Evolutionary conservation across 1,140 invertebrate species (phyloP).

Genomic region (Drosophila bipectinata): DNA sequence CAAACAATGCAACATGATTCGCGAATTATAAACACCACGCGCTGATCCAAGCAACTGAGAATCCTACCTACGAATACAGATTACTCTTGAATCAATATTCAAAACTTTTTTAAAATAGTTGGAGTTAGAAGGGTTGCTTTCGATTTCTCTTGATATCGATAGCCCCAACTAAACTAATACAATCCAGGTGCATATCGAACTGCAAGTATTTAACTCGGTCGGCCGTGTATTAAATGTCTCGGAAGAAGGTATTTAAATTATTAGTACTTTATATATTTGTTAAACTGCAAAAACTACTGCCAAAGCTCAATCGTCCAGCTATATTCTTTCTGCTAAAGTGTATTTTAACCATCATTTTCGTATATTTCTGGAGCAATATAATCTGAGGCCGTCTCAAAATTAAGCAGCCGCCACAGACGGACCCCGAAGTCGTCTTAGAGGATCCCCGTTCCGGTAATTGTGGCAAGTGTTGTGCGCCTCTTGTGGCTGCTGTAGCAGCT

Average conservation of each 20-base stretch:
- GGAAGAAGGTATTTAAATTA: neutral
- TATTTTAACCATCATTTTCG: slow-evolving; percentile 52
- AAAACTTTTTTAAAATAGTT: no score
- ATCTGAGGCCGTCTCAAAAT: slow-evolving; percentile 72
- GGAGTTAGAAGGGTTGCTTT: no score
- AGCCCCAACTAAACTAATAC: no score
- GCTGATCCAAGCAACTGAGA: slow-evolving; percentile 9
- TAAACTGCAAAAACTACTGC: neutral
- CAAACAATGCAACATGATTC: slow-evolving; percentile 82
- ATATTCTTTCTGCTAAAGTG: neutral
- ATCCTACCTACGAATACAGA: neutral
- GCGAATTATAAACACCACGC: slow-evolving; percentile 79
- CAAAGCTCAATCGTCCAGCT: neutral
- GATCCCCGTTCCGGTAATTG: slow-evolving; percentile 54
- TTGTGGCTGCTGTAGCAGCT: slow-evolving; percentile 52
- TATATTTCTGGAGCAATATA: slow-evolving; percentile 81
- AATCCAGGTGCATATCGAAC: no score
- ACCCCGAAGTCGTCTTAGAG: slow-evolving; percentile 15
- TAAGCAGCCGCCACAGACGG: slow-evolving; percentile 63
- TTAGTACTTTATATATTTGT: neutral
- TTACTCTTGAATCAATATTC: slow-evolving; percentile 18
- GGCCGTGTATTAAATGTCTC: neutral
- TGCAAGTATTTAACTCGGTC: neutral
- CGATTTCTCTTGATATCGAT: no score
- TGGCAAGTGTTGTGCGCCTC: slow-evolving; percentile 68